Evolutionary conservation across 2,888 invertebrate species (phyloP), one percentile per base, ranked within the genome.

Genomic region (Phlogophora meticulosa): DNA sequence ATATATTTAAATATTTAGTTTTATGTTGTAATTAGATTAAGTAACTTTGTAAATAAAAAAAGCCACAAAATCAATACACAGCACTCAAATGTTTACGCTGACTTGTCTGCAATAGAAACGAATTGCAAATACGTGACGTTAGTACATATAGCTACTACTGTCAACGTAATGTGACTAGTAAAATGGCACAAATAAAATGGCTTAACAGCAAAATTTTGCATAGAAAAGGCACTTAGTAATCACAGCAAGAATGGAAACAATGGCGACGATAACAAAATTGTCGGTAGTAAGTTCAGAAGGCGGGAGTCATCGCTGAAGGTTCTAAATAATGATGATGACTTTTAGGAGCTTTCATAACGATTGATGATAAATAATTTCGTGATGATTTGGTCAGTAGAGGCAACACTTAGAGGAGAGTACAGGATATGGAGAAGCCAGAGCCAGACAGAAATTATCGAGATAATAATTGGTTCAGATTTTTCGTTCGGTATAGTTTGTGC

Each of bases 161-260:
- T 20, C 63, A 45, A 49, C 22, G 10, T 55, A 42, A 70, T 34
- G 40, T 49, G 57, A 45, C 63, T 70, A 28, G 43, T 45, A 53
- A 70, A 62, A 53, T 49, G 57, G 63, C 20, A 40, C 34, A 32
- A 17, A 49, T 45, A 45, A 57, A 62, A 34, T 40, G 56, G 57
- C 40, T 11, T 11, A 34, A n/a, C 22, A 42, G 20, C 46, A n/a
- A n/a, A n/a, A 17, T 53, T 42, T 7, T 40, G 36, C 42, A 20
- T 15, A 32, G 46, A 17, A 56, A 24, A 28, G 28, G 5, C 2
- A 28, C 28, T 28, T 5, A 28, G 28, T 28, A 28, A 28, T 2
- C 10, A 2, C 2, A 3, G n/a, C 9, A 3, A 22, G 2, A 17
- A 38, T 45, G 17, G 38, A 13, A 51, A 42, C n/a, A 67, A 32